These are phyloP conservation scores for Dipus sagitta DNA, from an alignment of 2,797 vertebrate species.

Conservation along the genomic window DNA sequence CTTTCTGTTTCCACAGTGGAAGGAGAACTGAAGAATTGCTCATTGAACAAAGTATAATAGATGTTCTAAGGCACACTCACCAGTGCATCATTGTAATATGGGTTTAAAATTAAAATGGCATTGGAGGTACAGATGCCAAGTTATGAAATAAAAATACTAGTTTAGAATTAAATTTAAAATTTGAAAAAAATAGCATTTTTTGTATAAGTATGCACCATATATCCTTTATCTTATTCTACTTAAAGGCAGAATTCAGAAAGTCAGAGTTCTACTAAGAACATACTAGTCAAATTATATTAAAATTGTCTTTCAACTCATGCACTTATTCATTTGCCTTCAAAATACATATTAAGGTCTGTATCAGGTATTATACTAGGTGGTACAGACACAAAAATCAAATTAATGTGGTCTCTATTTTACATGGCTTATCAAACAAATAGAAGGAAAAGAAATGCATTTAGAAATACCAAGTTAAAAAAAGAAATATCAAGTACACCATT, in stretches of 20 bases:
- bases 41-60: not conserved
- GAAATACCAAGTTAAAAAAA: constrained; percentile 26
- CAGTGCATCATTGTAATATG: not conserved
- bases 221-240: not conserved
- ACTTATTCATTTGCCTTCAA: not conserved
- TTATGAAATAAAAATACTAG: constrained; percentile 54
- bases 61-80: not conserved
- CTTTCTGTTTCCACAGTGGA: constrained; percentile 27
- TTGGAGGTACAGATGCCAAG: not conserved
- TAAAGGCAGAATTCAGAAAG: constrained; percentile 29
- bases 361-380: not conserved
- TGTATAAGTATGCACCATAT: not conserved
- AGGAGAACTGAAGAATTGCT: constrained; percentile 51
- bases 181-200: constrained; percentile 18
- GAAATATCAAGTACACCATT: not conserved
- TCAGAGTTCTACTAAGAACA: not conserved
- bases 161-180: constrained; percentile 29
- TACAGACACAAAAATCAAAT: constrained; percentile 39
- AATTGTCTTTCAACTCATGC: not conserved
- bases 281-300: constrained; percentile 7
- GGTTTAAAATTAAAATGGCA: constrained; percentile 27
- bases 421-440: not conserved
- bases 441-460: not conserved
- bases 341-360: not conserved
- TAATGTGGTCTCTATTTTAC: not conserved